Evolutionary conservation across 1,140 invertebrate species (phyloP).

Genomic region (Amphibalanus amphitrite): DNA sequence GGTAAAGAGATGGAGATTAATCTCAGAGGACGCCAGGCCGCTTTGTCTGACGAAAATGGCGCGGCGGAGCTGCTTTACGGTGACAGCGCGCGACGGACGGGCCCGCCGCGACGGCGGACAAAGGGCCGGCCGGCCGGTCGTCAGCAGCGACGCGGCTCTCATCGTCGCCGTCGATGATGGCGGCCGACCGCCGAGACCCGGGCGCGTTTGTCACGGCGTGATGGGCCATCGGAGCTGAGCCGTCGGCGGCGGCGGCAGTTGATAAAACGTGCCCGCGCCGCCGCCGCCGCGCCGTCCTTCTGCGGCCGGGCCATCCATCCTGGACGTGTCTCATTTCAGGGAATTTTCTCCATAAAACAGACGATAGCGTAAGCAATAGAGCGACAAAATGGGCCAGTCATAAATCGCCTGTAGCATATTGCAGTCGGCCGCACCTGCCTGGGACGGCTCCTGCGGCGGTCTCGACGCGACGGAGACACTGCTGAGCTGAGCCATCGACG

Average conservation of each 20-base stretch:
- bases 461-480: no score
- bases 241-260: not conserved
- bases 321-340: not conserved
- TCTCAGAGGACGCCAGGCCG: not conserved
- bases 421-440: not conserved
- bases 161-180: not conserved
- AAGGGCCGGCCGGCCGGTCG: not conserved
- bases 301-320: not conserved
- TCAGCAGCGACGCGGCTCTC: not conserved
- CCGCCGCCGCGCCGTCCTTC: no score
- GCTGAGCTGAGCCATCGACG: no score
- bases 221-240: not conserved
- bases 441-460: not conserved
- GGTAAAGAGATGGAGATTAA: constrained; percentile 1
- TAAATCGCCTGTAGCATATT: not conserved
- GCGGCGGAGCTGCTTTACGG: not conserved
- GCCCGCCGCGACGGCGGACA: not conserved
- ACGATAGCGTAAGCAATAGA: not conserved
- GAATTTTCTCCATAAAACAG: constrained; percentile 1
- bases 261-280: not conserved
- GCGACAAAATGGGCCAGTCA: not conserved
- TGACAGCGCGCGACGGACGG: not conserved
- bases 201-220: not conserved
- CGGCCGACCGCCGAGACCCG: not conserved
- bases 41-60: not conserved